Conservation (phyloP, 1,140 invertebrate genomes). For the Drosophila nigromelanica region DNA sequence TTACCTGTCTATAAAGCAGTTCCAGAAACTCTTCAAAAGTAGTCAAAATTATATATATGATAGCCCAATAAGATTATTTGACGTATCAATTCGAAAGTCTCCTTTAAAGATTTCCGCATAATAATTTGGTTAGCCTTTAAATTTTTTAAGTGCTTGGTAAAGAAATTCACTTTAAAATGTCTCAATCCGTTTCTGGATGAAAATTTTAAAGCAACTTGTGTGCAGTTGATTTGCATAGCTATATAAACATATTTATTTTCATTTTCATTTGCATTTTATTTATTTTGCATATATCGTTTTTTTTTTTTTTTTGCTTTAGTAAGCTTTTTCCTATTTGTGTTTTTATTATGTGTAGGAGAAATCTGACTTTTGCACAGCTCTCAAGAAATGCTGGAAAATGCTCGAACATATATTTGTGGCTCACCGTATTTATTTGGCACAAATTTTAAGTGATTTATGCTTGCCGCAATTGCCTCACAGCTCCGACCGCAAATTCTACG, state of each 20-base stretch:
- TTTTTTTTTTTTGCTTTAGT: conserved; percentile 3
- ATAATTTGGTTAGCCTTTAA: too few species aligned
- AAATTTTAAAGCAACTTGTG: conserved; percentile 32
- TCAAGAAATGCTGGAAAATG: conserved; percentile 44
- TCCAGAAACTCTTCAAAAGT: not conserved
- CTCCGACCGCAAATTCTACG: conserved; percentile 28
- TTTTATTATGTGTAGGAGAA: conserved; percentile 22
- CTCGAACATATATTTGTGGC: conserved; percentile 58
- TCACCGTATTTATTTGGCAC: conserved; percentile 75
- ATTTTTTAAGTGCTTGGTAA: too few species aligned
- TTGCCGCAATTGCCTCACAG: conserved; percentile 68
- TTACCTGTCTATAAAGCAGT: not conserved
- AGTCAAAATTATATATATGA: too few species aligned
- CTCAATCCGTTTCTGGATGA: not conserved
- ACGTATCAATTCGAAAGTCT: too few species aligned
- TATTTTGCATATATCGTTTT: conserved; percentile 25
- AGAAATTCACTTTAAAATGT: conserved; percentile 3
- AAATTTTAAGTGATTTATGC: conserved; percentile 82
- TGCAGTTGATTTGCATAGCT: conserved; percentile 66
- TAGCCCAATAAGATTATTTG: too few species aligned
- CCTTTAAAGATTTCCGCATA: too few species aligned
- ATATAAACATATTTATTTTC: conserved; percentile 51
- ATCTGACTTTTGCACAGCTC: conserved; percentile 61
- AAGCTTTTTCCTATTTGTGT: conserved; percentile 21
- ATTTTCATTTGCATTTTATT: conserved; percentile 25